phyloP scores from a whole-genome alignment of 2,797 vertebrate genomes.

The Trachops cirrhosus region DNA sequence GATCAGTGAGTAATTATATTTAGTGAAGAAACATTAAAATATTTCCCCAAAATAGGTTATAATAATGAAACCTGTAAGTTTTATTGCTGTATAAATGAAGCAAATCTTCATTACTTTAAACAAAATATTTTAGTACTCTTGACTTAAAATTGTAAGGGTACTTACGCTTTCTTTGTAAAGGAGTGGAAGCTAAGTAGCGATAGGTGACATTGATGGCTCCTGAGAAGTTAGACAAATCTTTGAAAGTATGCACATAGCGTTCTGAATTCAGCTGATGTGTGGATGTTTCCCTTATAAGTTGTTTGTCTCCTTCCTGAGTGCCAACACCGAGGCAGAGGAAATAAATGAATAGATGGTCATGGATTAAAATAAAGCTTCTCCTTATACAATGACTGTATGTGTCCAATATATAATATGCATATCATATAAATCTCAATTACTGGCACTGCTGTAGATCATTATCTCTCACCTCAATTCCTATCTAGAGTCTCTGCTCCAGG shows the following conservation, averaged over 20 bases:
- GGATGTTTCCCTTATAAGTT: slow-evolving; percentile 92
- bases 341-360: slow-evolving; percentile 9
- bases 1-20: neutral
- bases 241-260: slow-evolving; percentile 93
- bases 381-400: neutral
- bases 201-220: slow-evolving; percentile 97
- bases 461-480: neutral
- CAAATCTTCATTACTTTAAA: neutral
- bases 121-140: neutral
- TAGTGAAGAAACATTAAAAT: neutral
- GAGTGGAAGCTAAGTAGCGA: slow-evolving; percentile 94
- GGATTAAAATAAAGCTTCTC: neutral
- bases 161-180: slow-evolving; percentile 96
- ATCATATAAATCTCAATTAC: neutral
- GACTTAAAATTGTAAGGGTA: slow-evolving; percentile 58
- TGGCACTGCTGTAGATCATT: neutral
- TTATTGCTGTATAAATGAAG: neutral
- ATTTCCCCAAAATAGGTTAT: neutral
- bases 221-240: slow-evolving; percentile 96
- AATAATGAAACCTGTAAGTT: neutral
- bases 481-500: neutral
- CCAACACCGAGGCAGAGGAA: slow-evolving; percentile 65
- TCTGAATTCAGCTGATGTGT: slow-evolving; percentile 93
- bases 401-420: neutral
- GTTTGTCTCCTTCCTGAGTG: slow-evolving; percentile 94